Evolutionary conservation across 2,888 invertebrate genomes (phyloP), one percentile per base, ranked within the genome.

Genomic region (Glaucopsyche alexis): DNA sequence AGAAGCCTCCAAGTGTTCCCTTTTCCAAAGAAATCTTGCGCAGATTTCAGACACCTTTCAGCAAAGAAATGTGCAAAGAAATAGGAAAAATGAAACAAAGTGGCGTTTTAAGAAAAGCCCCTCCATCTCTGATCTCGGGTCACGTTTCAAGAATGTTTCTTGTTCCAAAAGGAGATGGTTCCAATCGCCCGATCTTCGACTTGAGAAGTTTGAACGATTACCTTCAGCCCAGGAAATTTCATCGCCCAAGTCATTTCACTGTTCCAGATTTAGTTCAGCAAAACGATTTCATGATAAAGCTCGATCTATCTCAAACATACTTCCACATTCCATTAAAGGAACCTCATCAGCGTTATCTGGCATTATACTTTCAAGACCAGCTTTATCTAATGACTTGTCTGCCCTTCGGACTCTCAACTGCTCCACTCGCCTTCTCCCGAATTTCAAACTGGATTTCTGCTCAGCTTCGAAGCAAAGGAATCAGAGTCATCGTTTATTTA

Each of bases 401-500:
- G 7, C 74, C 76, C 1, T 76, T 77, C 52, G 77, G 77, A 29
- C 72, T 75, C 0, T 45, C 75, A 1, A 67, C 67, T 1, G 76
- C 78, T 11, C 78, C 77, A 45, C n/a, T 69, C 52, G 72, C 73
- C 9, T 77, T 78, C 55, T 71, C 77, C 11, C 71, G 69, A 49
- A 38, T 78, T 9, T 74, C 77, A 16, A 76, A 75, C 66, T 78
- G 76, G 74, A 47, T 75, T 29, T 76, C 76, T 8, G 14, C 47
- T 14, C 45, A 47, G 11, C 38, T 77, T 40, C 40, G 77, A 71
- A 29, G 67, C 11, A 65, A 40, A 40, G 72, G 73, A 7, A 47
- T 78, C 11, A 52, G 76, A 14, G 29, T 75, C 42, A 66, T 77
- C 5, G 77, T 77, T 16, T 77, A 78, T 50, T 65, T 77, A n/a